Evolutionary conservation across 2,888 invertebrate genomes (phyloP), one percentile per base, ranked within the genome.

Genomic region (Scotopteryx bipunctaria): DNA sequence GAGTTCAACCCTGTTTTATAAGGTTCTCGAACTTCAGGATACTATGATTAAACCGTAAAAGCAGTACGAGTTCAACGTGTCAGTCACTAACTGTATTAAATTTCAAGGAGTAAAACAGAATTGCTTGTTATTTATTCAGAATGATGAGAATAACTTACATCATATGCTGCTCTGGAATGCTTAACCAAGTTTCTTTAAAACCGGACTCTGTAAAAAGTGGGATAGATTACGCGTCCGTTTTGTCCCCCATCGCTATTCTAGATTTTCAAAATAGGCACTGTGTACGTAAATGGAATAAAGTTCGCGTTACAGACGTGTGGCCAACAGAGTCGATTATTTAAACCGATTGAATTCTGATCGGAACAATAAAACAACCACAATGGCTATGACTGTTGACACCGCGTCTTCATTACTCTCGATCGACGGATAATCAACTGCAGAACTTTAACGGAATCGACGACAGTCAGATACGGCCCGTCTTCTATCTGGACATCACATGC

Each of bases 141-240:
- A 16, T 49, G 46, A 45, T 49, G 19, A 47, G 15, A 43, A 43
- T 37, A 54, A 37, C 38, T 38, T 32, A 19, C 25, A 19, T 8
- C 8, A 2, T 29, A 17, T 37, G n/a, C 23, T 33, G 6, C 9
- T 73, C 67, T 66, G 75, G 72, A 77, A 77, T 78, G 69, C 64
- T 64, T 57, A 69, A 67, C 71, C 67, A 67, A 74, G 79, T 81
- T 83, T 81, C 78, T 74, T 83, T 83, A 83, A 83, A 70, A 71
- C 74, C 64, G 72, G 71, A 64, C 71, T 64, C 68, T 63, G 63
- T 73, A 71, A 73, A 70, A 77, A 74, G 65, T 73, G 69, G 75
- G 70, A 71, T 72, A 69, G 71, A 72, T 80, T 81, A 78, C 76
- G 72, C 72, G 73, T 71, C 61, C 66, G 62, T 65, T 66, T 62